Evolutionary conservation across 2,888 invertebrate genomes (phyloP), one percentile per base, ranked within the genome.

Genomic region (Acanthoscelides obtectus): DNA sequence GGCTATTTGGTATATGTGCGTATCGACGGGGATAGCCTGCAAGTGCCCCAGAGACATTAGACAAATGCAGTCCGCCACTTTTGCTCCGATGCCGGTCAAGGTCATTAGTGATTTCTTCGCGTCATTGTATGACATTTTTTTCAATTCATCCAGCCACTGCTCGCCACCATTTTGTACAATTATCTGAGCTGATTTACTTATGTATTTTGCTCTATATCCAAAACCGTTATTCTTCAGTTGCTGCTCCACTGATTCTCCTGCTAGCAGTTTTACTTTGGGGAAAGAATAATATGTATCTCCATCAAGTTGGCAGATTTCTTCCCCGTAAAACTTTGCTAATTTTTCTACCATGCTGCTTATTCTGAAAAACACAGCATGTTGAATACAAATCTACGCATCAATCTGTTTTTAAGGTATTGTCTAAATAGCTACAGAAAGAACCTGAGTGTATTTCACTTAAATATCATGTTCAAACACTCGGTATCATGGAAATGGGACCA

Each of bases 11-110:
- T 93, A 95, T 22, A 99, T 95, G 82, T 99, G 99, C 0, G 98
- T 98, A 85, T 99, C 99, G 0, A 99, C 94, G 0, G 99, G 99
- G 70, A 99, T 90, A 0, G 97, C 92, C 79, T 93, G 90, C 69
- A 95, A 85, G 83, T 98, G 95, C 72, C 93, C 93, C 69, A 99
- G 84, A 0, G 98, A 97, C 98, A 99, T 99, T 21, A 99, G 88
- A 82, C 96, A 97, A 78, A 99, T 94, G 85, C 99, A 99, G 86
- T 99, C 99, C 0, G 99, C 97, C 73, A 94, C 97, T 90, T 99
- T 99, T 8, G 95, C 93, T 1, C 99, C 99, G 79, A 99, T 92
- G 12, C 99, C 99, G 77, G 92, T 91, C 45, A 99, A 85, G 74
- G 90, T 89, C 86, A 94, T 91, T 4, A 99, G 87, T 79, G 92